phyloP scores from a whole-genome alignment of 2,888 invertebrate genomes.

The Sphaerophoria taeniata region DNA sequence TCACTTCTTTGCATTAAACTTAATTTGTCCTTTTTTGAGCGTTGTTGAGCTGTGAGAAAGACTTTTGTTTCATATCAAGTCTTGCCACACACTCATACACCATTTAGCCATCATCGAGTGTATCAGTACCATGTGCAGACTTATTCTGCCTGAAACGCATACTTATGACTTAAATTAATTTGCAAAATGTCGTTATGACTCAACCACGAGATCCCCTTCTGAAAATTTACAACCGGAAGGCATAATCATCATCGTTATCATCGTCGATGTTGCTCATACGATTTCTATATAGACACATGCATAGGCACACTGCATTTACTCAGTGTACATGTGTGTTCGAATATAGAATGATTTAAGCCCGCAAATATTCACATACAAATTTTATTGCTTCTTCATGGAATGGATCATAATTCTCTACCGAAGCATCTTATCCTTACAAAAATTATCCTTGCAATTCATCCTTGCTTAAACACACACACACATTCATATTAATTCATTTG shows the following conservation, averaged over 20 bases:
- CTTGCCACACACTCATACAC: constrained; percentile 3
- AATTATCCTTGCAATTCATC: constrained; percentile 51
- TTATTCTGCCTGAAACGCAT: constrained; percentile 43
- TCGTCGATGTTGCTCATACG: constrained; percentile 7
- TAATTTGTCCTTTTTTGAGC: constrained; percentile 17
- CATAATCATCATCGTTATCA: constrained; percentile 57
- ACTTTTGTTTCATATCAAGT: not conserved
- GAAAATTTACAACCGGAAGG: constrained; percentile 69
- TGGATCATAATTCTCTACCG: constrained; percentile 55
- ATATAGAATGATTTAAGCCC: too few species aligned
- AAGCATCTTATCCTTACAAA: constrained; percentile 43
- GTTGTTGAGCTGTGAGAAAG: not conserved
- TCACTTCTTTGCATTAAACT: constrained; percentile 43
- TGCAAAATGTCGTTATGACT: constrained; percentile 65
- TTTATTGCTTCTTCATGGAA: constrained; percentile 12
- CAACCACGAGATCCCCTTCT: constrained; percentile 68
- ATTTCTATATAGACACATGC: not conserved
- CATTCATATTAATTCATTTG: not conserved
- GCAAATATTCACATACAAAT: not conserved
- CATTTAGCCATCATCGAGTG: not conserved
- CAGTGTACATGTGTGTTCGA: too few species aligned
- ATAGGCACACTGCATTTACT: not conserved
- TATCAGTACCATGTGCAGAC: constrained; percentile 28
- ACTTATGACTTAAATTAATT: constrained; percentile 70
- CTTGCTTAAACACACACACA: constrained; percentile 27